Evolutionary conservation across 1,140 invertebrate species (phyloP), one percentile per base, ranked within the genome.

Genomic region (Aphis craccivora): DNA sequence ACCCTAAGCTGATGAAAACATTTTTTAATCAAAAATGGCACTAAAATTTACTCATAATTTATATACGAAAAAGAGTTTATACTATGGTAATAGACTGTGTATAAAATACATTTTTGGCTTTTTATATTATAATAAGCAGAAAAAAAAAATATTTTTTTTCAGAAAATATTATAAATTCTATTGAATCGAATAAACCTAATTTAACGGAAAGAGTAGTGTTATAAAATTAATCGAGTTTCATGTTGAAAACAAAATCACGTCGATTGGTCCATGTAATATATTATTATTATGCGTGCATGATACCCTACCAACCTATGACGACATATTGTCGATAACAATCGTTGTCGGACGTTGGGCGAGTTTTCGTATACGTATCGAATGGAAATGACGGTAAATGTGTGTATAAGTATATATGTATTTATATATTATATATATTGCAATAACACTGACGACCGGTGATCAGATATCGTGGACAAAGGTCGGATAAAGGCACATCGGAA

Each of bases 151-250:
- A 30, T 60, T 30, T 60, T 53, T 60, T 60, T 9, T 0, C 2
- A 67, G 11, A 30, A 30, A n/a, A n/a, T 67, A 30, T 67, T 60
- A 40, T 40, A 40, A 40, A 40, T 67, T 14, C 60, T n/a, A 76
- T 2, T 18, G 30, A 76, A 35, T 76, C 60, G 5, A 76, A 76
- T 76, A 76, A 76, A 76, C 14, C 18, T 76, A n/a, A 20, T n/a
- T 18, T 18, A 18, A 76, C 30, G n/a, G 60, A 76, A 76, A 76
- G 14, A 18, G 30, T 30, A 76, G n/a, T n/a, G 60, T 76, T 76
- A 76, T 76, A n/a, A n/a, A 76, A 76, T 76, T 76, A 76, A 76
- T 76, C 60, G 60, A 76, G 60, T n/a, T n/a, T n/a, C 60, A n/a
- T 2, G 60, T 76, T n/a, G 4, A n/a, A 76, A n/a, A 76, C 60